phyloP scores from a whole-genome alignment of 1,140 invertebrate species.

The Polypedilum vanderplanki region DNA sequence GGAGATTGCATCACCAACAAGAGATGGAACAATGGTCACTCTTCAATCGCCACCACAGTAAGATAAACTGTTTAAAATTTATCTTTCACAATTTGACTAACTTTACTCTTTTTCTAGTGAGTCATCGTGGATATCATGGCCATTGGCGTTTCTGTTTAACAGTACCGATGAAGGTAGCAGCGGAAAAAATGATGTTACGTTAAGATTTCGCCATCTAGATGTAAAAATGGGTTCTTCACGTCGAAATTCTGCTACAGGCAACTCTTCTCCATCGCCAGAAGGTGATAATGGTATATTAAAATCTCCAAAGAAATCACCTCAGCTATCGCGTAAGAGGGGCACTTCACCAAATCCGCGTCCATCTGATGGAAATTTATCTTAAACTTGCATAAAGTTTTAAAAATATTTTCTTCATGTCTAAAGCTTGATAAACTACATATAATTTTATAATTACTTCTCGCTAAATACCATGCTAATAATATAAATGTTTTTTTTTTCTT shows the following conservation, averaged over 20 bases:
- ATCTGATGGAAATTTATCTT: neutral
- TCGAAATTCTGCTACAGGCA: conserved; percentile 42
- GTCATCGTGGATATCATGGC: conserved; percentile 86
- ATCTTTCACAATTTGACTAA: neutral
- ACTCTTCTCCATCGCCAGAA: conserved; percentile 58
- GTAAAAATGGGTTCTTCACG: conserved; percentile 57
- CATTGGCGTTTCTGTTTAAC: conserved; percentile 75
- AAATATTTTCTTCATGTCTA: neutral
- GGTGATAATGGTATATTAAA: conserved; percentile 42
- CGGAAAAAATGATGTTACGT: conserved; percentile 61
- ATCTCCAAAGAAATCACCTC: conserved; percentile 44
- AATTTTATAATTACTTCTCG: too few relatives aligned
- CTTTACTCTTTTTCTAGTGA: conserved; percentile 38
- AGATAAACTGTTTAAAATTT: neutral
- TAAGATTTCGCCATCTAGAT: conserved; percentile 75
- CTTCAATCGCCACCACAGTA: conserved; percentile 45
- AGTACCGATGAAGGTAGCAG: conserved; percentile 60
- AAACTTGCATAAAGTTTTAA: neutral
- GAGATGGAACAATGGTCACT: conserved; percentile 45
- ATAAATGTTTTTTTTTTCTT: too few relatives aligned
- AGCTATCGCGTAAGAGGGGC: conserved; percentile 38
- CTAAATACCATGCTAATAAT: too few relatives aligned
- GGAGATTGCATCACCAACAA: conserved; percentile 44
- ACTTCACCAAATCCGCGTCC: conserved; percentile 31
- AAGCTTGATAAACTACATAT: too few relatives aligned